These are phyloP conservation scores for Climacteris rufus DNA, from an alignment of 2,113 vertebrate genomes.

Conservation along the genomic window DNA sequence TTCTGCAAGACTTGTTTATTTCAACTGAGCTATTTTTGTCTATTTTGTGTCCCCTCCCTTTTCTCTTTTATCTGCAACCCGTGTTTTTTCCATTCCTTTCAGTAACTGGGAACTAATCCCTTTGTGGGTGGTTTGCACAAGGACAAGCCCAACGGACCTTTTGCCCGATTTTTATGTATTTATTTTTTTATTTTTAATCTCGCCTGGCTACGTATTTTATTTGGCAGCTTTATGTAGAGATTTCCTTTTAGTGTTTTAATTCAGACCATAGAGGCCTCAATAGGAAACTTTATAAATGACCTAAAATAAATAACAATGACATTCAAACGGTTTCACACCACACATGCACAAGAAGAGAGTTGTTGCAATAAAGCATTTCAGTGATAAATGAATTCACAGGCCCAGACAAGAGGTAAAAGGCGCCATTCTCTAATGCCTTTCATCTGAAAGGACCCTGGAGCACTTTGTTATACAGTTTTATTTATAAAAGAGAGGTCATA, in stretches of 20 bases:
- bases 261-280: neutral
- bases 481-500: slow-evolving; percentile 8
- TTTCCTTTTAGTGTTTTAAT: neutral
- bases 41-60: neutral
- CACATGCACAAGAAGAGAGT: neutral
- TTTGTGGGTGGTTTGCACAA: slow-evolving; percentile 3
- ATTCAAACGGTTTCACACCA: neutral
- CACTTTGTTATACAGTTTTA: neutral
- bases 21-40: slow-evolving; percentile 2
- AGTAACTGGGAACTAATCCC: neutral
- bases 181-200: neutral
- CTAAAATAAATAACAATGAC: slow-evolving; percentile 23
- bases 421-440: neutral
- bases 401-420: slow-evolving; percentile 27
- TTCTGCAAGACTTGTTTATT: neutral
- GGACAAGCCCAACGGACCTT: neutral
- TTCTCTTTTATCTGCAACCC: neutral
- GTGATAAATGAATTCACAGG: neutral
- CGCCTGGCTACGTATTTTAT: neutral
- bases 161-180: neutral
- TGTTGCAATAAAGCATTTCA: neutral
- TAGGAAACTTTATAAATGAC: neutral
- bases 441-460: neutral
- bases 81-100: neutral
- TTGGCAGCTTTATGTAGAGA: neutral